These are phyloP conservation scores for Eira barbara DNA, from an alignment of 2,113 vertebrate genomes.

Conservation along the genomic window DNA sequence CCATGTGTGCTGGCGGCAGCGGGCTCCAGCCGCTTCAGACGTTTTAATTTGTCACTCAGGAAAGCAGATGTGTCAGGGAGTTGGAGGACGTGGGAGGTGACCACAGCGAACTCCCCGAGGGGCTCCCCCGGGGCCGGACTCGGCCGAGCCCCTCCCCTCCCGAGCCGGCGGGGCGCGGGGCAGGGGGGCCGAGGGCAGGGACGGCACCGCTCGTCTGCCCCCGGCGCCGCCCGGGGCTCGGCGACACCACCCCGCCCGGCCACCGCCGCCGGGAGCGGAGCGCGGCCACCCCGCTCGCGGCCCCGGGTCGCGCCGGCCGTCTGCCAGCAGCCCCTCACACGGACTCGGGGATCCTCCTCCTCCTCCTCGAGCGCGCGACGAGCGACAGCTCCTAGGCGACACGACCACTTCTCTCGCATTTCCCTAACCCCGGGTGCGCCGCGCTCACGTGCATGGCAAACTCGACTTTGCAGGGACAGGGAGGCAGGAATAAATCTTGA, in stretches of 20 bases:
- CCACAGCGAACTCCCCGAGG: conserved; percentile 56
- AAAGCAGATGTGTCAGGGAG: conserved; percentile 76
- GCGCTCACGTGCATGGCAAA: background rate
- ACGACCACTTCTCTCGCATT: background rate
- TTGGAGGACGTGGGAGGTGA: conserved; percentile 62
- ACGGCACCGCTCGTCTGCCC: background rate
- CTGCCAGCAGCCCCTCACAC: background rate
- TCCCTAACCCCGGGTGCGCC: background rate
- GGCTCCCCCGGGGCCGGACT: background rate
- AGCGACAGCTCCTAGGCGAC: background rate
- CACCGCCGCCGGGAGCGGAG: background rate
- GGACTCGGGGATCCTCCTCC: background rate
- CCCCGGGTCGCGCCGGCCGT: background rate
- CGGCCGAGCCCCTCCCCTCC: background rate
- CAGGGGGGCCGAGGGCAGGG: background rate
- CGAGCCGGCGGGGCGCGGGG: background rate
- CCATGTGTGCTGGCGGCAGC: conserved; percentile 73
- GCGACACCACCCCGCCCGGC: no score
- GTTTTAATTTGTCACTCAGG: conserved; percentile 72
- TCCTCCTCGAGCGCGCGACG: background rate
- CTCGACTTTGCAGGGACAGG: background rate
- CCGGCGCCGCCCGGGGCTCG: background rate
- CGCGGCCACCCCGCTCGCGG: background rate
- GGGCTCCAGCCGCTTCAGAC: conserved; percentile 42
- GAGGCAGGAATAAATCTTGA: background rate